Conservation (phyloP, 2,797 vertebrate species). For the Amazona finschi region DNA sequence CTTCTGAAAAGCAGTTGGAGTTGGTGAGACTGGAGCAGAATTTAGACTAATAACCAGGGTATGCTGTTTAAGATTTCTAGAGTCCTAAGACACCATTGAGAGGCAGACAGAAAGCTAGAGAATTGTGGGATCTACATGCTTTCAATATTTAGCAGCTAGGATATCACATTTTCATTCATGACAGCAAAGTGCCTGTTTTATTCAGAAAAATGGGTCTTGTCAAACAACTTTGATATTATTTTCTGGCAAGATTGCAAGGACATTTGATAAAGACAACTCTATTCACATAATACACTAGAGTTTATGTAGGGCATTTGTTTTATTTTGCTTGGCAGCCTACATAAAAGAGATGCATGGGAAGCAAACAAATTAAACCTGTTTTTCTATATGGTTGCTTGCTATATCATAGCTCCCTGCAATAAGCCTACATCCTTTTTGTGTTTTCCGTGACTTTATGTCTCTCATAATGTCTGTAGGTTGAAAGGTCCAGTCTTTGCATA, state of each 20-base stretch:
- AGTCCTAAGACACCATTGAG: not conserved
- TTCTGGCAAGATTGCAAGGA: not conserved
- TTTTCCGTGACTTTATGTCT: not conserved
- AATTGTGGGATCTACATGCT: not conserved
- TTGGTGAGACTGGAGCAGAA: not conserved
- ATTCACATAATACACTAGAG: not conserved
- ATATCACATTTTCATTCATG: conserved; percentile 29
- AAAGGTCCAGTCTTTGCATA: not conserved
- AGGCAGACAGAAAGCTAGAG: not conserved
- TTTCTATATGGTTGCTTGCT: not conserved
- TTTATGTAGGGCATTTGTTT: conserved; percentile 13
- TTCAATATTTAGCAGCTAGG: not conserved
- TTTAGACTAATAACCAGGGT: not conserved
- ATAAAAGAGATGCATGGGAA: not conserved
- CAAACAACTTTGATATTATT: not conserved
- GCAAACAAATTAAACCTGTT: not conserved
- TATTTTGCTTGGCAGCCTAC: not conserved
- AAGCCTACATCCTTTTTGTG: not conserved
- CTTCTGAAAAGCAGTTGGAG: not conserved
- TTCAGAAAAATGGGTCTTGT: conserved; percentile 6
- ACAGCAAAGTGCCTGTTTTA: not conserved
- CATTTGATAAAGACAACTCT: conserved; percentile 15
- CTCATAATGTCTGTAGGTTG: not conserved
- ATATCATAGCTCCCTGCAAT: not conserved
- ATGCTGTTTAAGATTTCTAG: not conserved